Evolutionary conservation across 2,797 vertebrate species (phyloP).

Genomic region (Enteromius anoplus): DNA sequence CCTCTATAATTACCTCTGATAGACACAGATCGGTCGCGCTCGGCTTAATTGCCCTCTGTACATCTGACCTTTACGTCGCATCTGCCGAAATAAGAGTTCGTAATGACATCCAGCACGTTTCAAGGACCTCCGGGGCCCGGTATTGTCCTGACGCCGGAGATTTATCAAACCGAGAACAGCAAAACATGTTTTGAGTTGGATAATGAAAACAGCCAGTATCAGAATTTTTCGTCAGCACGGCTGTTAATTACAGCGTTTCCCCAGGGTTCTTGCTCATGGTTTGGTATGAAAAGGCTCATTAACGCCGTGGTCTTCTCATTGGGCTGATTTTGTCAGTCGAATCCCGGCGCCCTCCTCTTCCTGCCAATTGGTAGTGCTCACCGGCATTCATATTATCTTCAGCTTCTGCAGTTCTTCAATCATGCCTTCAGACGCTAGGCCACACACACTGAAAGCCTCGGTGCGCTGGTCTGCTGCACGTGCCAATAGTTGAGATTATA

Average conservation of each 20-base stretch:
- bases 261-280: constrained; percentile 57
- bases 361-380: constrained; percentile 34
- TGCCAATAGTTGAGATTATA: constrained; percentile 16
- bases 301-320: constrained; percentile 56
- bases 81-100: constrained; percentile 22
- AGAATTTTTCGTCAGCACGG: constrained; percentile 60
- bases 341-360: constrained; percentile 29
- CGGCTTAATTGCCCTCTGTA: neutral
- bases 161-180: constrained; percentile 49
- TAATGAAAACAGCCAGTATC: constrained; percentile 65
- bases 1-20: constrained; percentile 29
- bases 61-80: constrained; percentile 34
- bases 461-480: neutral
- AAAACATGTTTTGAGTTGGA: constrained; percentile 65
- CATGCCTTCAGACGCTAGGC: constrained; percentile 24
- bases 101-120: neutral
- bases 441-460: constrained; percentile 27
- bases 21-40: neutral
- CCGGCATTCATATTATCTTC: constrained; percentile 43
- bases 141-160: constrained; percentile 1
- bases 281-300: constrained; percentile 64
- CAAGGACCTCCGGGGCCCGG: constrained; percentile 11
- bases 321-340: constrained; percentile 57
- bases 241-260: constrained; percentile 67
- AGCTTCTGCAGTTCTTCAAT: constrained; percentile 41